These are phyloP conservation scores for Caenorhabditis wallacei DNA, from an alignment of 2,888 invertebrate species.

Conservation along the genomic window DNA sequence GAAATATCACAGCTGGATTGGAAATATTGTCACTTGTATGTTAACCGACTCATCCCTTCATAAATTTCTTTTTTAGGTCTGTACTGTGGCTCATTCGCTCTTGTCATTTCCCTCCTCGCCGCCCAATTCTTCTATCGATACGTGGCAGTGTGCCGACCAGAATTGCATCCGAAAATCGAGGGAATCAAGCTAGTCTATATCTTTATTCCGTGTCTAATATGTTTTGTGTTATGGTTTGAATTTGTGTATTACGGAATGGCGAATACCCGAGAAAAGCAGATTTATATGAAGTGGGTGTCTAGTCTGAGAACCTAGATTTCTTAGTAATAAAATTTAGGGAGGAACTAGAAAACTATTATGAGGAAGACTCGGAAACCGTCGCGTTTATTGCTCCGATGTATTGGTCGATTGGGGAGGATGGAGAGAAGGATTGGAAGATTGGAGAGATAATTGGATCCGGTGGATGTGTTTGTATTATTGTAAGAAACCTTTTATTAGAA, in stretches of 20 bases:
- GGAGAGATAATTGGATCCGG: conserved; percentile 14
- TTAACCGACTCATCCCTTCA: not conserved
- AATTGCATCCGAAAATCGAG: conserved; percentile 37
- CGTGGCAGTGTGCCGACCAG: conserved; percentile 35
- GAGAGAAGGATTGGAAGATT: conserved; percentile 31
- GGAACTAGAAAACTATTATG: conserved; percentile 31
- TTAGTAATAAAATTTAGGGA: conserved; percentile 7
- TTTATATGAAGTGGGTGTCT: conserved; percentile 52
- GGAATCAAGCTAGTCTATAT: conserved; percentile 37
- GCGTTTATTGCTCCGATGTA: conserved; percentile 52
- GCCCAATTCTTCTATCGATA: conserved; percentile 52
- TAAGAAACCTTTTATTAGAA: not conserved
- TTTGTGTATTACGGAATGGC: conserved; percentile 58
- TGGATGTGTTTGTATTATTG: conserved; percentile 50
- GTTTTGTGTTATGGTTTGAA: conserved; percentile 50
- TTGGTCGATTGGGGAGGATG: conserved; percentile 36
- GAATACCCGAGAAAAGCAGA: conserved; percentile 47
- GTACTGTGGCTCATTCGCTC: conserved; percentile 54
- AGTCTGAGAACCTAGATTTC: too few relatives aligned
- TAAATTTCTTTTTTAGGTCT: conserved; percentile 17
- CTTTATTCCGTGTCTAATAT: conserved; percentile 48
- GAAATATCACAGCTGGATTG: conserved; percentile 47
- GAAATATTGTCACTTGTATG: conserved; percentile 32
- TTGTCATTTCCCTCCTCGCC: conserved; percentile 47
- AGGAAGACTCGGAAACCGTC: conserved; percentile 27